Conservation (phyloP, 2,888 invertebrate species). For the Drosophila paucipuncta region DNA sequence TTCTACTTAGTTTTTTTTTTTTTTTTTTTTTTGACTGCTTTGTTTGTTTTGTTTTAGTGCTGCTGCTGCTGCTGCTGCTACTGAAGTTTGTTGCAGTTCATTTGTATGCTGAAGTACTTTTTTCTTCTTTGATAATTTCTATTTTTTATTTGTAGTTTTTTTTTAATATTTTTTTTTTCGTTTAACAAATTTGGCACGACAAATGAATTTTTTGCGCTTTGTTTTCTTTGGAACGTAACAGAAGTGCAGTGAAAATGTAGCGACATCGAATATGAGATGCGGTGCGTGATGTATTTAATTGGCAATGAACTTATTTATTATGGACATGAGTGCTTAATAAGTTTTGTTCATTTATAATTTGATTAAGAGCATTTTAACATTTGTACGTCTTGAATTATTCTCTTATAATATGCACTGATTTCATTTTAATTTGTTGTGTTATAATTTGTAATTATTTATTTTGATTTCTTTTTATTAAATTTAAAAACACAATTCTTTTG, state of each 20-base stretch:
- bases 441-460: background rate
- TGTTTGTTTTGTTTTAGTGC: constrained; percentile 77
- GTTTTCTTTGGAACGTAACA: constrained; percentile 42
- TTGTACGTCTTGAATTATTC: constrained; percentile 8
- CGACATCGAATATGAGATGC: constrained; percentile 60
- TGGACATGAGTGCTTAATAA: background rate
- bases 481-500: constrained; percentile 17
- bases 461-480: background rate
- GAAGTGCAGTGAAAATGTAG: constrained; percentile 50
- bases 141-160: constrained; percentile 27
- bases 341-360: constrained; percentile 9
- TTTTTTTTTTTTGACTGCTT: constrained; percentile 49
- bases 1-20: constrained; percentile 39
- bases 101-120: constrained; percentile 68
- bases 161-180: constrained; percentile 26
- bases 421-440: background rate
- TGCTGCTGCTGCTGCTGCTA: constrained; percentile 41
- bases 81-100: constrained; percentile 78
- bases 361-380: constrained; percentile 7
- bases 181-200: constrained; percentile 61
- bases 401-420: background rate
- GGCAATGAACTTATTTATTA: constrained; percentile 35
- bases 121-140: constrained; percentile 40
- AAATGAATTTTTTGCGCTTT: constrained; percentile 62
- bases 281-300: constrained; percentile 63